Conservation (phyloP, 53 echinoderm and acorn worm genomes). For the Apostichopus leukothele region DNA sequence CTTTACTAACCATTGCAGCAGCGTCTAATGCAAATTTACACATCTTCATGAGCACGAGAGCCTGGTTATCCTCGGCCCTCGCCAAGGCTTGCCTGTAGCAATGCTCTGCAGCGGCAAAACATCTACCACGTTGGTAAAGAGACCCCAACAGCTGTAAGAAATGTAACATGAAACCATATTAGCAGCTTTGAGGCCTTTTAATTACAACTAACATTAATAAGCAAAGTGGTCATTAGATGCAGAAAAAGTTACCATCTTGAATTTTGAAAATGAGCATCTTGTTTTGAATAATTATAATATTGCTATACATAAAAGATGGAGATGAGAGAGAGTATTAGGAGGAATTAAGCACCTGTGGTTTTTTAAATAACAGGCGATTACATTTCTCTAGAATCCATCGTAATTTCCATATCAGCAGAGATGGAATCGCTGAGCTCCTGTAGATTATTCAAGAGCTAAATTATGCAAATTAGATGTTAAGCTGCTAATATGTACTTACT, state of each 20-base stretch:
- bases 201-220: too few relatives aligned
- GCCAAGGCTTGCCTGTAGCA: background rate
- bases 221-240: too few relatives aligned
- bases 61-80: background rate
- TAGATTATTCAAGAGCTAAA: background rate
- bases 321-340: too few relatives aligned
- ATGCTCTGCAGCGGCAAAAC: background rate
- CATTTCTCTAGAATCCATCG: too few relatives aligned
- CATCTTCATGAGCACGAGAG: background rate
- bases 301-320: too few relatives aligned
- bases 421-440: too few relatives aligned
- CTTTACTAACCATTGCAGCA: background rate
- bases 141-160: background rate
- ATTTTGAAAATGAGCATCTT: too few relatives aligned
- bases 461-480: background rate
- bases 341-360: too few relatives aligned
- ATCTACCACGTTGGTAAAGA: background rate
- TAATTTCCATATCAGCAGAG: too few relatives aligned
- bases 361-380: too few relatives aligned
- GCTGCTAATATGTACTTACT: background rate
- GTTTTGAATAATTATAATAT: too few relatives aligned
- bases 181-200: background rate
- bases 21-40: constrained; percentile 30
- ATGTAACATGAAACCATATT: background rate
- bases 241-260: too few relatives aligned